A percentile compares a stretch with the other conserved stretches of the same genome.
phyloP scores from a whole-genome alignment of 2,888 invertebrate species.

The Euplexia lucipara region DNA sequence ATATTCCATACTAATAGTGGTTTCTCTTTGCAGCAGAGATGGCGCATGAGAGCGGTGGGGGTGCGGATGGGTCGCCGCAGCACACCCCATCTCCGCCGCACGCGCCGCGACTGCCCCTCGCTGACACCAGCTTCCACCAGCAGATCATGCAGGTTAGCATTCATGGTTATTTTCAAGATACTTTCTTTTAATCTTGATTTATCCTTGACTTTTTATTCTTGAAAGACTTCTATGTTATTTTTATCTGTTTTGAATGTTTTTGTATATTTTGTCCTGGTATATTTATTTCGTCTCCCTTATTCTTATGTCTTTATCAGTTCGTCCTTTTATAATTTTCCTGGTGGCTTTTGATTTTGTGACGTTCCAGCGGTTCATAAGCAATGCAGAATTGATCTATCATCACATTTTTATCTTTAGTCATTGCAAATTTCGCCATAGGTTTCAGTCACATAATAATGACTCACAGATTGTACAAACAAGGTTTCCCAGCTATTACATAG shows the following conservation, averaged over 20 bases:
- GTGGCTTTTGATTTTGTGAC: background rate
- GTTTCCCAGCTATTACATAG: slow-evolving; percentile 35
- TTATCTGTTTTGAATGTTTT: slow-evolving; percentile 3
- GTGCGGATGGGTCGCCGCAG: slow-evolving; percentile 85
- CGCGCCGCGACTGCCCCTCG: slow-evolving; percentile 88
- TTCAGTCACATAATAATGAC: slow-evolving; percentile 26
- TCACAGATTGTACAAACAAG: slow-evolving; percentile 13
- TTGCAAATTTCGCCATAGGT: slow-evolving; percentile 14
- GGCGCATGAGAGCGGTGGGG: slow-evolving; percentile 85
- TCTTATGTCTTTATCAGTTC: slow-evolving; percentile 1
- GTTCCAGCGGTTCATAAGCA: background rate
- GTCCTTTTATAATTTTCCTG: background rate
- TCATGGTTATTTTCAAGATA: background rate
- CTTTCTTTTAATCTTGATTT: slow-evolving; percentile 14
- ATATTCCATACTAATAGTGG: slow-evolving; percentile 19
- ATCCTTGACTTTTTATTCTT: slow-evolving; percentile 18
- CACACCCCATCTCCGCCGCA: slow-evolving; percentile 89
- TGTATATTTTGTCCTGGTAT: slow-evolving; percentile 6
- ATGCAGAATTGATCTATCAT: background rate
- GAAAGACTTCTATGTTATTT: slow-evolving; percentile 2
- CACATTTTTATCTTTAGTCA: background rate
- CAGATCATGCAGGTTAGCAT: slow-evolving; percentile 92
- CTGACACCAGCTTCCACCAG: slow-evolving; percentile 92
- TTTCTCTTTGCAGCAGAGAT: slow-evolving; percentile 79
- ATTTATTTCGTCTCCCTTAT: slow-evolving; percentile 24